A percentile compares a stretch with the other conserved stretches of the same genome.
These are phyloP conservation scores for Phylloscopus trochilus DNA, from an alignment of 2,113 vertebrate genomes.

Conservation along the genomic window DNA sequence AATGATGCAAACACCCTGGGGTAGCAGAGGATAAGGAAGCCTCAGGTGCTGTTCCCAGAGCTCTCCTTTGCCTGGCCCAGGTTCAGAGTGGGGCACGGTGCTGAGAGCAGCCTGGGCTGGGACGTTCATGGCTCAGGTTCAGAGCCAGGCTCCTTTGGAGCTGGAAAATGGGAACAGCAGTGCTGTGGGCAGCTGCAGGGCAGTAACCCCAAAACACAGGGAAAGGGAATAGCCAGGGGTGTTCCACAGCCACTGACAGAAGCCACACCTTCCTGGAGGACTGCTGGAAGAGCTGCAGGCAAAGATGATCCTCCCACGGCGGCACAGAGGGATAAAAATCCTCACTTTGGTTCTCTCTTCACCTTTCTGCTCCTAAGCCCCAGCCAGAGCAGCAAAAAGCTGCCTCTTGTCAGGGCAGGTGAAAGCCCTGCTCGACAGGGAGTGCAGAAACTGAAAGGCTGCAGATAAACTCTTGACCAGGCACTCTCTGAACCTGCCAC, in stretches of 20 bases:
- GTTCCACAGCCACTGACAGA: not conserved
- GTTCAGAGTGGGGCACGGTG: not conserved
- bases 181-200: not conserved
- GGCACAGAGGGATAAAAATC: not conserved
- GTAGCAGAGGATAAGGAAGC: not conserved
- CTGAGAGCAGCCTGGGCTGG: not conserved
- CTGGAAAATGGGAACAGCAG: not conserved
- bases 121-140: not conserved
- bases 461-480: not conserved
- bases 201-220: rapidly evolving
- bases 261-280: not conserved
- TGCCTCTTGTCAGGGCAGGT: not conserved
- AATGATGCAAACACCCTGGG: not conserved
- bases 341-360: not conserved
- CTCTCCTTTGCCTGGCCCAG: not conserved
- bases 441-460: not conserved
- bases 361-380: not conserved
- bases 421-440: not conserved
- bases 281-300: not conserved
- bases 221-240: not conserved
- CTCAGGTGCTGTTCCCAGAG: not conserved
- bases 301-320: not conserved
- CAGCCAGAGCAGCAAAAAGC: not conserved
- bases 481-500: not conserved
- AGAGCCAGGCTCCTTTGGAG: not conserved